A percentile compares a stretch with the other conserved stretches of the same genome.
Evolutionary conservation across 2,113 vertebrate species (phyloP).

Genomic region (Pogonocichla stellata): DNA sequence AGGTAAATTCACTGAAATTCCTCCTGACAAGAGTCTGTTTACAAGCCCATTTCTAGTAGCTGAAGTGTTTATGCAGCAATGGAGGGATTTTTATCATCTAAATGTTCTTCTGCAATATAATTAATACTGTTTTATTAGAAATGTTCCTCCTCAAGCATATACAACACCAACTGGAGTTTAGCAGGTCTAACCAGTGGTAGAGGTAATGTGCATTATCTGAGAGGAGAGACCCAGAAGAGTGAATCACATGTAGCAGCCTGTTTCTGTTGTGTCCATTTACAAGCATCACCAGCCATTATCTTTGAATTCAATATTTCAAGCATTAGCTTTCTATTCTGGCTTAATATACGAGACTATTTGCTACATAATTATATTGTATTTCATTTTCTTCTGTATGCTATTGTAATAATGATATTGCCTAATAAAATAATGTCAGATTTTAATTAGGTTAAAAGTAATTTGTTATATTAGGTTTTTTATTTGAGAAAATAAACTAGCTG

Average conservation of each 20-base stretch:
- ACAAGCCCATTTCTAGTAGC: background rate
- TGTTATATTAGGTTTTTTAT: background rate
- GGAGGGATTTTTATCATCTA: background rate
- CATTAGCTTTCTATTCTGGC: slow-evolving; percentile 34
- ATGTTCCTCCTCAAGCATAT: background rate
- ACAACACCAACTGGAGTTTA: background rate
- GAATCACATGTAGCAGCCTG: background rate
- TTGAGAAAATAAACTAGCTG: slow-evolving; percentile 22
- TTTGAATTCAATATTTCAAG: slow-evolving; percentile 25
- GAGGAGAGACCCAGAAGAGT: background rate
- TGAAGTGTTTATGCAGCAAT: background rate
- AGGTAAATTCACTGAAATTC: background rate
- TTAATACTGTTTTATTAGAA: background rate
- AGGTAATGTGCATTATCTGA: background rate
- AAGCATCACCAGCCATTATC: slow-evolving; percentile 9
- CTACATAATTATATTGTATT: slow-evolving; percentile 47
- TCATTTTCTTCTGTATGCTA: slow-evolving; percentile 42
- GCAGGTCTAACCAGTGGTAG: background rate
- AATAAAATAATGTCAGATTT: slow-evolving; percentile 60
- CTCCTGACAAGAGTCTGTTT: background rate
- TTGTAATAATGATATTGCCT: slow-evolving; percentile 30
- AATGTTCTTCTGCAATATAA: background rate
- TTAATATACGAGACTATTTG: slow-evolving; percentile 14
- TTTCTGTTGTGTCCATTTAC: background rate
- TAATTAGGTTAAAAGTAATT: slow-evolving; percentile 63